These are phyloP conservation scores for Drosophila nr. fundita DNA, from an alignment of 2,888 invertebrate genomes.

Conservation along the genomic window DNA sequence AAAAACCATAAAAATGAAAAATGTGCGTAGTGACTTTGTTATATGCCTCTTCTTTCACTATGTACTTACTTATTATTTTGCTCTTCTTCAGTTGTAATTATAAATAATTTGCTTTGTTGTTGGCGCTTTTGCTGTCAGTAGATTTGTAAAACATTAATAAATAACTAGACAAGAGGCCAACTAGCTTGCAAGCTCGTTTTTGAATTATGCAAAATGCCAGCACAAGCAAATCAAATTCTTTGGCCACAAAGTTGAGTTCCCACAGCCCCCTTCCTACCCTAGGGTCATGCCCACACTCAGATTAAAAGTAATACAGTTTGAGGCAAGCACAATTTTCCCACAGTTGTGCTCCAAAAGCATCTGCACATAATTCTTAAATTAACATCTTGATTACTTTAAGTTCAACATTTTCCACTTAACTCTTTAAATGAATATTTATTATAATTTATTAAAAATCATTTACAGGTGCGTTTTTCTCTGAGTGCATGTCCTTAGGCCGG, in stretches of 20 bases:
- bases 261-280: neutral
- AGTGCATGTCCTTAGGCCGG: conserved; percentile 23
- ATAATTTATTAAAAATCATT: neutral
- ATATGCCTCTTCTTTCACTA: conserved; percentile 13
- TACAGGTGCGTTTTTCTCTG: neutral
- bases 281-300: neutral
- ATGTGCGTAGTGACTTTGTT: conserved; percentile 64
- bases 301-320: neutral
- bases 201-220: conserved; percentile 63
- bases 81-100: conserved; percentile 60
- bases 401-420: neutral
- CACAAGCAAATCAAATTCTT: conserved; percentile 67
- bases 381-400: neutral
- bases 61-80: conserved; percentile 13
- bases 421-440: neutral
- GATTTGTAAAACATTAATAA: conserved; percentile 64
- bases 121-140: conserved; percentile 22
- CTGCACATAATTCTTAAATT: neutral
- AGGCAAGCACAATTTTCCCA: neutral
- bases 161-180: conserved; percentile 63
- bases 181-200: conserved; percentile 39
- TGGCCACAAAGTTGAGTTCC: conserved; percentile 31
- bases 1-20: conserved; percentile 70
- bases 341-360: neutral
- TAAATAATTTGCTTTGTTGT: conserved; percentile 62